Conservation (phyloP, 2,113 vertebrate genomes). For the Seriola dumerili region DNA sequence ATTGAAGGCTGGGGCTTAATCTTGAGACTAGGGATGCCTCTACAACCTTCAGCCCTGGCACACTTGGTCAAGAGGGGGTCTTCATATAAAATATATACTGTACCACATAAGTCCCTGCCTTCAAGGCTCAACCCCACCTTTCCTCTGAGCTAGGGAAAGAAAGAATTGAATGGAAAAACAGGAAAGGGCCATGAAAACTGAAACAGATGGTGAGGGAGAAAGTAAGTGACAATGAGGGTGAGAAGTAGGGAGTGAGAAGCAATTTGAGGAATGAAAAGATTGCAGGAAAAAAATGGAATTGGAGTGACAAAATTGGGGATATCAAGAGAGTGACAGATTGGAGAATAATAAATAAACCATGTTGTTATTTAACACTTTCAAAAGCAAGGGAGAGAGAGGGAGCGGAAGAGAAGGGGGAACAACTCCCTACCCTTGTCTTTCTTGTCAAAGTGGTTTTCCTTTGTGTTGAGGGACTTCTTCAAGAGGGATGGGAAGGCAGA, state of each 20-base stretch:
- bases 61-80: constrained; percentile 9
- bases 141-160: not conserved
- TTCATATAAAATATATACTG: constrained; percentile 25
- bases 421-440: constrained; percentile 56
- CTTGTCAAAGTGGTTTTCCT: constrained; percentile 54
- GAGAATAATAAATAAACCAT: constrained; percentile 81
- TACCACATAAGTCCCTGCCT: constrained; percentile 18
- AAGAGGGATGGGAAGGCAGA: not conserved
- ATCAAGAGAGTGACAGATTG: constrained; percentile 63
- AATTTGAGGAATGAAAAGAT: constrained; percentile 48
- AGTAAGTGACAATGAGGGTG: constrained; percentile 65
- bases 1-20: constrained; percentile 13
- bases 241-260: constrained; percentile 59
- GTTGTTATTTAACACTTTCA: constrained; percentile 79
- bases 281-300: constrained; percentile 24
- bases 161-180: constrained; percentile 46
- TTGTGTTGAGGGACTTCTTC: constrained; percentile 51
- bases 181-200: constrained; percentile 54
- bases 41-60: not conserved
- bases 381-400: constrained; percentile 56
- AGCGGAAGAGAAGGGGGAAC: constrained; percentile 26
- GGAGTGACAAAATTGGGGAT: constrained; percentile 51
- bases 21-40: constrained; percentile 16
- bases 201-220: constrained; percentile 61
- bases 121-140: constrained; percentile 38